These are phyloP conservation scores for Sorex maritimensis DNA, from an alignment of 2,797 vertebrate species.

Conservation along the genomic window DNA sequence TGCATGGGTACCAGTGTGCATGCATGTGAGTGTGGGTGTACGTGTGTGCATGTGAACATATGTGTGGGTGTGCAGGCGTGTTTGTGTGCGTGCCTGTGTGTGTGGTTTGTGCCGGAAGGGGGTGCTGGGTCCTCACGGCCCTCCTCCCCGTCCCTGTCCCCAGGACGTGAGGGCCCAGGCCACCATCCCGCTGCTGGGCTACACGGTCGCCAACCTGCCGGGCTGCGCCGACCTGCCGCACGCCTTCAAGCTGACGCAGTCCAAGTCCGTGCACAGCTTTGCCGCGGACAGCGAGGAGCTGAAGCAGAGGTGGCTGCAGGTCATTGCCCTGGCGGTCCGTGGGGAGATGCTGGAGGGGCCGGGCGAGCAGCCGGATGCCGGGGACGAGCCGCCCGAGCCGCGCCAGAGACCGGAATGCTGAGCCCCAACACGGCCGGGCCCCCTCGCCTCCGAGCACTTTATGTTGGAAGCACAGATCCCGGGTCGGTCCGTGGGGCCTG, in stretches of 20 bases:
- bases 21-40: no score
- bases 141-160: not conserved
- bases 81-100: no score
- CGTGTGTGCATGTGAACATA: no score
- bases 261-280: conserved; percentile 97
- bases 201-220: conserved; percentile 93
- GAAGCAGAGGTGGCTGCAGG: conserved; percentile 97
- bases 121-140: no score
- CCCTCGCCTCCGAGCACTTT: conserved; percentile 90
- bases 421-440: conserved; percentile 81
- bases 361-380: conserved; percentile 83
- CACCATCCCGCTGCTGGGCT: conserved; percentile 98
- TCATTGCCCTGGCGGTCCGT: conserved; percentile 95
- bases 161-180: conserved; percentile 98
- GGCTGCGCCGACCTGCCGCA: conserved; percentile 93
- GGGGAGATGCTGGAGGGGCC: conserved; percentile 93
- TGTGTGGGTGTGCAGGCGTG: no score
- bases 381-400: conserved; percentile 86
- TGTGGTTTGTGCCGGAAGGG: not conserved
- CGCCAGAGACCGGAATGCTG: conserved; percentile 87
- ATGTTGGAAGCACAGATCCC: conserved; percentile 85
- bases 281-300: conserved; percentile 96
- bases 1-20: no score
- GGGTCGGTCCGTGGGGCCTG: no score
- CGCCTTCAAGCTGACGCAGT: conserved; percentile 97